A percentile compares a stretch with the other conserved stretches of the same genome.
phyloP scores from a whole-genome alignment of 2,113 vertebrate species.

The sheep (Ovis aries) region DNA sequence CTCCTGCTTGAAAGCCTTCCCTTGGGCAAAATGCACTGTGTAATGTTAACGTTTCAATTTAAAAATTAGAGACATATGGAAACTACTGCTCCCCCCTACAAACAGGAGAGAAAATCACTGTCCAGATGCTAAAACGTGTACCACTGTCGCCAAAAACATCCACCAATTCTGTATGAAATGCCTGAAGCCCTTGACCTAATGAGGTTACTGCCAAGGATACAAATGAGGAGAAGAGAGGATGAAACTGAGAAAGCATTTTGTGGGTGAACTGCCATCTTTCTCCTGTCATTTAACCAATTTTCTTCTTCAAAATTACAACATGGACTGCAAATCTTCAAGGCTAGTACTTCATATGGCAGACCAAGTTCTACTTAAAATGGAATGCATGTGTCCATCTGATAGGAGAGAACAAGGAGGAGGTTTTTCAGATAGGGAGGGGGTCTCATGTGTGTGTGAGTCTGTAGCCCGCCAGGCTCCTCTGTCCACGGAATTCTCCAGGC shows the following conservation, averaged over 20 bases:
- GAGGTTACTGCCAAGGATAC: conserved; percentile 80
- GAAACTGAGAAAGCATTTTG: conserved; percentile 79
- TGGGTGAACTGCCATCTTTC: conserved; percentile 76
- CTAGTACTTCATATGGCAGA: conserved; percentile 67
- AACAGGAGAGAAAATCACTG: conserved; percentile 46
- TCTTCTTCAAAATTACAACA: conserved; percentile 75
- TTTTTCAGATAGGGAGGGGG: conserved; percentile 35
- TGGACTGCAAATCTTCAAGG: conserved; percentile 76
- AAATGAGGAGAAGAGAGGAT: conserved; percentile 73
- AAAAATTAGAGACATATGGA: conserved; percentile 74
- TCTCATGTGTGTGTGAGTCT: not conserved
- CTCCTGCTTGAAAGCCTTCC: conserved; percentile 57
- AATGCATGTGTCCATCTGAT: conserved; percentile 64
- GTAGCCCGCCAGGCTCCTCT: not conserved
- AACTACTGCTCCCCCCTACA: not conserved
- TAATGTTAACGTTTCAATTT: conserved; percentile 71
- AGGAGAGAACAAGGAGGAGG: conserved; percentile 55
- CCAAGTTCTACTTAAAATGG: conserved; percentile 78
- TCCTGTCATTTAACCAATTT: conserved; percentile 79
- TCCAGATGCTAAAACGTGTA: conserved; percentile 49
- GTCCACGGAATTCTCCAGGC: not conserved
- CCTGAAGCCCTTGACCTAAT: conserved; percentile 82
- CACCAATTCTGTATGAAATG: conserved; percentile 42
- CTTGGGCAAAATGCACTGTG: conserved; percentile 48
- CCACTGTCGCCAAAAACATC: conserved; percentile 70